Conservation (phyloP, 2,888 invertebrate genomes). For the Cerastis leucographa region DNA sequence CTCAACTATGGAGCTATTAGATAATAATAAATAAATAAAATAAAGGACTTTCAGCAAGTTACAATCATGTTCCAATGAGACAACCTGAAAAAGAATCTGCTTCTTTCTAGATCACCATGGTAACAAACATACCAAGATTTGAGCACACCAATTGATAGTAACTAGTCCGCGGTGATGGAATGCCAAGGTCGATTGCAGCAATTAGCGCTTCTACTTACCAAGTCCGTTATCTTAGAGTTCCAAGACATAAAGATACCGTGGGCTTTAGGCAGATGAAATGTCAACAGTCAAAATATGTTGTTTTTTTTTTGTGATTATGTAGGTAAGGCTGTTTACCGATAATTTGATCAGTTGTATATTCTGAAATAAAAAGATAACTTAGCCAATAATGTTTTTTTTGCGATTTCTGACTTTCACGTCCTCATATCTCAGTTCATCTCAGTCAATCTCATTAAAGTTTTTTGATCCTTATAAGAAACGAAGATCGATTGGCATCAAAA, state of each 20-base stretch:
- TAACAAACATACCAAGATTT: conserved; percentile 48
- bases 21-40: not conserved
- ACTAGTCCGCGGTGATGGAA: conserved; percentile 59
- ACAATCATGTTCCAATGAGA: not conserved
- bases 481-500: not conserved
- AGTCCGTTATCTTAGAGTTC: conserved; percentile 39
- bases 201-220: conserved; percentile 41
- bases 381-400: not conserved
- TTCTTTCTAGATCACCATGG: conserved; percentile 33
- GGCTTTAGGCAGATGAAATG: conserved; percentile 8
- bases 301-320: not conserved
- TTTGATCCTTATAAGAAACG: not conserved
- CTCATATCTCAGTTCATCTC: not conserved
- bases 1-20: not conserved
- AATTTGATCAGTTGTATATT: not conserved
- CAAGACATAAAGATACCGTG: conserved; percentile 23
- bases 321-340: not conserved
- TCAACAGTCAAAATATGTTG: conserved; percentile 25
- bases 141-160: conserved; percentile 54
- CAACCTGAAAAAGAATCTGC: not conserved
- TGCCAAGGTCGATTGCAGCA: conserved; percentile 62
- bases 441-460: not conserved
- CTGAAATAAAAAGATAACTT: not conserved
- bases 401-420: not conserved
- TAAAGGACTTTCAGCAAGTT: not conserved